Base-by-base conservation (phyloP, 2,797 vertebrate species). In the Clamator glandarius region DNA sequence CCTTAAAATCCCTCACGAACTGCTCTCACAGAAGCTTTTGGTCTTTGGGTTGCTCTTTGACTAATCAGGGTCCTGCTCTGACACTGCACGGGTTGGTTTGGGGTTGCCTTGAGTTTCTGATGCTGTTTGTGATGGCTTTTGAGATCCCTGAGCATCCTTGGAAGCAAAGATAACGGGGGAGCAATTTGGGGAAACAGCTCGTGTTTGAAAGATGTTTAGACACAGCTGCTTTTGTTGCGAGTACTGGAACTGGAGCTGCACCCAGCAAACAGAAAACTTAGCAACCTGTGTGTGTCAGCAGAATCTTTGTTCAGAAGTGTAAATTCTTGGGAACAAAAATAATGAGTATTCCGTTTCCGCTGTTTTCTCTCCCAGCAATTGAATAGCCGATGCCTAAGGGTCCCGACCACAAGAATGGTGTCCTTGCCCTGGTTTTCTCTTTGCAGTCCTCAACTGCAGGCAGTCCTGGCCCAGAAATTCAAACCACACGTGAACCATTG, bases 241-340 rank as follows among this genome's bases (percentile, higher is more conserved):
- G 64, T 17, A 14, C 54, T 77, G 4, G 59, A 88, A 72, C 55
- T 46, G 58, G 58, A 78, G 83, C 75, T 80, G 61, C 44, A 68
- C 58, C 36, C 61, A 58, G 54, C 11, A 4, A 91, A 61, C 1
- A 5, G 66, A 64, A 76, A 74, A 62, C 73, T 63, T 16, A 39
- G 52, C 59, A 92, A 76, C 73, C 83, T 87, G 48, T 70, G 68
- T 39, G 46, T 83, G 82, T 92, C 92, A 89, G 93, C 89, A 69
- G 66, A 84, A 79, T 81, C 79, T 72, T 75, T 69, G 58, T 66
- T 78, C 48, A 41, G 58, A 64, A 91, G 76, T 75, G 36, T 93
- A 44, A 88, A 90, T 92, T 95, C 87, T 35, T 63, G 36, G 28
- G 41, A 77, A 85, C 41, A 87, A 79, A 84, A 89, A 64, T 77